Conservation (phyloP, 2,797 vertebrate species). For the Poecile montanus region DNA sequence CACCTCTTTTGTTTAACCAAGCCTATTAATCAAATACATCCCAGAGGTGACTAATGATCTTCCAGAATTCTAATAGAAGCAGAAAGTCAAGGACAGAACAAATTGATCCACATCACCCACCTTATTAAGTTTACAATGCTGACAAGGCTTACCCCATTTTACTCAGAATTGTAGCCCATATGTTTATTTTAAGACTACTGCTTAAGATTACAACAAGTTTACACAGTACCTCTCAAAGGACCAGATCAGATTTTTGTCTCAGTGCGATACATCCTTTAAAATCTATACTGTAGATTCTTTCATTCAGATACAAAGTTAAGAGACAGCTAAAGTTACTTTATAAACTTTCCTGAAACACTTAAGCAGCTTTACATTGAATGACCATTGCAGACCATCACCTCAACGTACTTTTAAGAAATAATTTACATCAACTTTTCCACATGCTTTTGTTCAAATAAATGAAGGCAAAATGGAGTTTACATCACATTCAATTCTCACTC, state of each 20-base stretch:
- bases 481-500: neutral
- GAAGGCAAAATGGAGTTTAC: neutral
- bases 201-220: slow-evolving; percentile 37
- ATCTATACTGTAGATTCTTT: neutral
- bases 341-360: neutral
- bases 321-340: neutral
- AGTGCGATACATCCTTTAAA: neutral
- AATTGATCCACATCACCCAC: slow-evolving; percentile 74
- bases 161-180: slow-evolving; percentile 32
- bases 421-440: neutral
- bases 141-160: slow-evolving; percentile 43
- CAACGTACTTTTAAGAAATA: neutral
- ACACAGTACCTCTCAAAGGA: slow-evolving; percentile 8
- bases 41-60: slow-evolving; percentile 80
- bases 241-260: neutral
- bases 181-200: slow-evolving; percentile 34
- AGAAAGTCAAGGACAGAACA: slow-evolving; percentile 81
- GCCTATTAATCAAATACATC: slow-evolving; percentile 80
- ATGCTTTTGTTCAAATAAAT: neutral
- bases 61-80: slow-evolving; percentile 77
- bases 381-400: neutral
- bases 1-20: slow-evolving; percentile 77
- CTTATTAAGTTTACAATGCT: slow-evolving; percentile 71
- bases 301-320: neutral
- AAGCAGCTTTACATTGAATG: neutral